Evolutionary conservation across 2,797 vertebrate species (phyloP), one percentile per base, ranked within the genome.

Genomic region (Chrosomus eos): DNA sequence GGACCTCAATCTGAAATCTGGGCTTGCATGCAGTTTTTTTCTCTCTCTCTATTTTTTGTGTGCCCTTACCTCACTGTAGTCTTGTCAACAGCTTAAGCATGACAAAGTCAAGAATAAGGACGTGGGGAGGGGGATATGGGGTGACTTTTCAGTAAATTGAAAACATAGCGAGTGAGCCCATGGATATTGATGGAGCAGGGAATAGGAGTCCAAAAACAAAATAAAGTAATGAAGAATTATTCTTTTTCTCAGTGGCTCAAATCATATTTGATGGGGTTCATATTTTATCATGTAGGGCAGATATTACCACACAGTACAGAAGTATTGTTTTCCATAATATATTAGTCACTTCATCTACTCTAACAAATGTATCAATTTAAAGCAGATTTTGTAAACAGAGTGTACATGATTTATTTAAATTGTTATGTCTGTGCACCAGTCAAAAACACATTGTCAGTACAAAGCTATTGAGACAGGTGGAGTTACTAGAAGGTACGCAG

Each of bases 1-100:
- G 53, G 83, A 84, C 82, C 76, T 64, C 53, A 53, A 72, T 80
- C 88, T 89, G 26, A 89, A 90, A 92, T 88, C 70, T 80, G 87
- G 86, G 53, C 73, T 86, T 89, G 19, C 79, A 31, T 58, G 80
- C 66, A 72, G 75, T 67, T 60, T 88, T 91, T 91, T 31, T 28
- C 10, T 91, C 74, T 8, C 38, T 40, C 38, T 43, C 11, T 43
- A 3, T 43, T 67, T 51, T 79, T 83, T 55, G 83, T 76, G 87
- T 90, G 87, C 23, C 64, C 82, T 88, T 53, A 48, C 55, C 36
- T 74, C 36, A 76, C 83, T 9, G 8, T 87, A 86, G 88, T 90
- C 72, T 81, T 79, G 86, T 89, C 80, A 88, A 83, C 55, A 89
- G 89, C 76, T 85, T 90, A 62, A 84, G 73, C 48, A 88, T 58